A percentile compares a stretch with the other conserved stretches of the same genome.
phyloP scores from a whole-genome alignment of 2,113 vertebrate genomes.

The Eolophus roseicapilla region DNA sequence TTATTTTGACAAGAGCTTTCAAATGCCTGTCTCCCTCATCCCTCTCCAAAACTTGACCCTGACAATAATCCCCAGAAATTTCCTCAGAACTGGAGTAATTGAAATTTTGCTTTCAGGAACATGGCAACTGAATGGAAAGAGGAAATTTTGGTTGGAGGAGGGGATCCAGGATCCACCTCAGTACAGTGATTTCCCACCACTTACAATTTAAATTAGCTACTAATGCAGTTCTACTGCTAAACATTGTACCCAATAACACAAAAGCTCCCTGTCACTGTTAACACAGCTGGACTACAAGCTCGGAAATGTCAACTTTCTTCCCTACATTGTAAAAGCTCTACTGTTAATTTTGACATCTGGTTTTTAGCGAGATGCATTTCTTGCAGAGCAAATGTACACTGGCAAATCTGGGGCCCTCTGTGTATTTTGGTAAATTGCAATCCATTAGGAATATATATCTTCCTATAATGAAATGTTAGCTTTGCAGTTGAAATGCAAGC shows the following conservation, averaged over 20 bases:
- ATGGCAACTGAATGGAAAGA: background rate
- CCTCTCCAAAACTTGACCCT: background rate
- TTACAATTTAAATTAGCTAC: conserved; percentile 21
- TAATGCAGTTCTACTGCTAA: conserved; percentile 14
- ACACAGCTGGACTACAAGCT: conserved; percentile 45
- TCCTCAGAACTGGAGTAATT: background rate
- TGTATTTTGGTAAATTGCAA: conserved; percentile 66
- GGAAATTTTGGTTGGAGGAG: background rate
- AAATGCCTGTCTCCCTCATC: background rate
- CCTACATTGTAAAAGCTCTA: background rate
- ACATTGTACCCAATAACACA: conserved; percentile 7
- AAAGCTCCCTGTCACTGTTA: conserved; percentile 41
- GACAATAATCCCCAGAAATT: background rate
- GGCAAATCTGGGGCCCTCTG: conserved; percentile 55
- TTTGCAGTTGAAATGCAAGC: conserved; percentile 22
- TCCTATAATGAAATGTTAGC: conserved; percentile 60
- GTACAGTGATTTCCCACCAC: background rate
- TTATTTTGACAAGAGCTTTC: conserved; percentile 14
- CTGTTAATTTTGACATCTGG: conserved; percentile 62
- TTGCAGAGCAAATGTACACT: conserved; percentile 55
- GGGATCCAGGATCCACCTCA: background rate
- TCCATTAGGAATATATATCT: conserved; percentile 62
- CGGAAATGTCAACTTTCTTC: conserved; percentile 39
- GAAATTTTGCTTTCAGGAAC: background rate
- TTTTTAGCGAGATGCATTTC: conserved; percentile 58